A percentile compares a stretch with the other conserved stretches of the same genome.
Evolutionary conservation across 35 echinoderm and acorn worm genomes (phyloP).

Genomic region (Diadema setosum): DNA sequence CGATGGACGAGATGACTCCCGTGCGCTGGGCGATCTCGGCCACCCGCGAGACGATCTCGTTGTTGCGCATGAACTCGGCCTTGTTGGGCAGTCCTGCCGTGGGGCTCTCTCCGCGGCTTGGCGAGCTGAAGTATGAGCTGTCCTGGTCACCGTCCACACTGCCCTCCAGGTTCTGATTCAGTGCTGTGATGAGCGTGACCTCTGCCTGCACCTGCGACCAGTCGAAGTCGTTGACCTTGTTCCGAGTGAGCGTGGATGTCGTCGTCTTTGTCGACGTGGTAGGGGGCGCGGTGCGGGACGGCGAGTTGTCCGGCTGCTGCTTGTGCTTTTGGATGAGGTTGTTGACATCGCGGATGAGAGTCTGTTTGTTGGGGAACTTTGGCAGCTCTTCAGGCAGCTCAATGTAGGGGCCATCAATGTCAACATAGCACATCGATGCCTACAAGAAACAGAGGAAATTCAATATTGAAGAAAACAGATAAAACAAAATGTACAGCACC

Average conservation of each 20-base stretch:
- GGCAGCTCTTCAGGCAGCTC: constrained; percentile 91
- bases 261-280: constrained; percentile 1
- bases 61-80: constrained; percentile 68
- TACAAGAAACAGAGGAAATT: no score
- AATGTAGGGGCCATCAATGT: constrained; percentile 84
- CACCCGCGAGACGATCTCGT: constrained; percentile 91
- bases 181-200: constrained; percentile 28
- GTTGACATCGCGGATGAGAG: constrained; percentile 58
- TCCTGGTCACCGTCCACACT: constrained; percentile 84
- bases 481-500: no score
- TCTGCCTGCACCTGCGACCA: constrained; percentile 38
- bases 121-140: constrained; percentile 93
- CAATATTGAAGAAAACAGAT: neutral
- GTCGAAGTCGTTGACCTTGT: constrained; percentile 28
- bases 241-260: neutral
- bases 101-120: constrained; percentile 80
- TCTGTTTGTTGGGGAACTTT: constrained; percentile 68
- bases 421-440: constrained; percentile 92
- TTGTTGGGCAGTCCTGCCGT: constrained; percentile 60
- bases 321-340: constrained; percentile 65
- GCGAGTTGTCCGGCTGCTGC: constrained; percentile 8
- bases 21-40: constrained; percentile 89
- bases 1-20: constrained; percentile 87
- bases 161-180: constrained; percentile 51
- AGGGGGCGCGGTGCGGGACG: neutral